phyloP scores from a whole-genome alignment of 2,113 vertebrate species.

The Phasianus colchicus region DNA sequence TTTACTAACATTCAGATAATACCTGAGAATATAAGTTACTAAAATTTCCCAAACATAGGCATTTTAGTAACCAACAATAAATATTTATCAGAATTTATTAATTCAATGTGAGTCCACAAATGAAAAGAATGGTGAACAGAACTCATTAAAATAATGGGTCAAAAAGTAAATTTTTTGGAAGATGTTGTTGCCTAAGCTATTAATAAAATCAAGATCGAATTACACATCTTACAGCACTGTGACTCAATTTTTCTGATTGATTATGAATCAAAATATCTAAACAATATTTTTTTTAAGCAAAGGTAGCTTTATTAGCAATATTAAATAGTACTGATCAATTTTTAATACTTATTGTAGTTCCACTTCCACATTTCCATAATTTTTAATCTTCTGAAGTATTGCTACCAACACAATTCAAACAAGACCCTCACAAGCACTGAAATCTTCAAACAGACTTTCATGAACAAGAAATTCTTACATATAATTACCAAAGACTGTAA shows the following conservation, averaged over 20 bases:
- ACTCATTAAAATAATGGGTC: background rate
- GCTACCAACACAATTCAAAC: background rate
- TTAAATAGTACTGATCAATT: background rate
- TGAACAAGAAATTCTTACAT: background rate
- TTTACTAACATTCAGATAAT: background rate
- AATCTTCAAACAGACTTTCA: background rate
- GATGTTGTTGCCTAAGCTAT: background rate
- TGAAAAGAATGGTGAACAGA: background rate
- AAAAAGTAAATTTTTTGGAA: background rate
- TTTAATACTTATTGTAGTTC: background rate
- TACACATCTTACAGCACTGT: background rate
- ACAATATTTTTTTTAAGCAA: background rate
- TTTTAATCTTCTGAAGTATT: background rate
- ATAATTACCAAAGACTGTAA: background rate
- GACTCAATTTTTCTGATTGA: background rate
- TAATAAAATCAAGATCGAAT: background rate
- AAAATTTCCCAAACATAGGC: background rate
- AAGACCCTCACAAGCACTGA: background rate
- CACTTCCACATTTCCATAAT: background rate
- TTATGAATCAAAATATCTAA: background rate
- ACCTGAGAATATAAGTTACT: background rate
- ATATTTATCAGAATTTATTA: background rate
- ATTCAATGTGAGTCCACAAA: background rate
- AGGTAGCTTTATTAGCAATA: background rate
- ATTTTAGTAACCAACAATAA: background rate